phyloP scores from a whole-genome alignment of 2,888 invertebrate genomes.

The Yponomeuta malinellus region DNA sequence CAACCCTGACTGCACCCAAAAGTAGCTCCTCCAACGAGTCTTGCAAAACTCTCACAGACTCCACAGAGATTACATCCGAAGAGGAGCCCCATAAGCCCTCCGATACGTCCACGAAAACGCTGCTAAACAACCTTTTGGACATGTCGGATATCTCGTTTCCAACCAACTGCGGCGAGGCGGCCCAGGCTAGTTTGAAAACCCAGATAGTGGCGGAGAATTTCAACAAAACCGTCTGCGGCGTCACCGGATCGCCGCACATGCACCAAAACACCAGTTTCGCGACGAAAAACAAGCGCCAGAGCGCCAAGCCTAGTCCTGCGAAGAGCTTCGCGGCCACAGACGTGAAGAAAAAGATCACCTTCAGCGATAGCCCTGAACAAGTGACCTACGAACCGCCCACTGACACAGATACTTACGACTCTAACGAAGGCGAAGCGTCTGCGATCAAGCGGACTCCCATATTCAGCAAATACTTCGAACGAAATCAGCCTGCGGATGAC shows the following conservation, averaged over 20 bases:
- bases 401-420: conserved; percentile 10
- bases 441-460: background rate
- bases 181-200: background rate
- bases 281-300: background rate
- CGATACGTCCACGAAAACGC: conserved; percentile 27
- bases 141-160: conserved; percentile 34
- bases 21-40: background rate
- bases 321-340: background rate
- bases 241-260: background rate
- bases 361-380: background rate
- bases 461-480: background rate
- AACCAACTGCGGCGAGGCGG: background rate
- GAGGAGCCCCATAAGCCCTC: conserved; percentile 1
- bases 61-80: background rate
- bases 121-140: conserved; percentile 40
- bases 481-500: background rate
- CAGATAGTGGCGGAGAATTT: background rate
- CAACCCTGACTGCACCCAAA: background rate
- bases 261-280: background rate
- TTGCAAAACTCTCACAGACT: background rate
- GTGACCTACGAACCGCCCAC: background rate
- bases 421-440: conserved; percentile 12
- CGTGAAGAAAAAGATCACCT: background rate
- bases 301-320: background rate
- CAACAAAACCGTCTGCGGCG: background rate